These are phyloP conservation scores for Aeoliscus strigatus DNA, from an alignment of 2,797 vertebrate genomes.

Conservation along the genomic window DNA sequence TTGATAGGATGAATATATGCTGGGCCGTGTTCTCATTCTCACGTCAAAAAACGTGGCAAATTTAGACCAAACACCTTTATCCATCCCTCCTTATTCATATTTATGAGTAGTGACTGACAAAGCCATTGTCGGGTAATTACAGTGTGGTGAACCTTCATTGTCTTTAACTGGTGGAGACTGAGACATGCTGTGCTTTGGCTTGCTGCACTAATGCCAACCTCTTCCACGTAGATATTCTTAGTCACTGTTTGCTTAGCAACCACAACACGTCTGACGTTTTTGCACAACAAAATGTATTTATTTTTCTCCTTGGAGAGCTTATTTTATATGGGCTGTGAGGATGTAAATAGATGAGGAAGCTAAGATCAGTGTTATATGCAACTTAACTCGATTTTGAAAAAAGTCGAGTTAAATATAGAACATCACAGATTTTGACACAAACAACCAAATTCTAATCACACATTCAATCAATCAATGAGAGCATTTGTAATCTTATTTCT, in stretches of 20 bases:
- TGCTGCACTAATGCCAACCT: constrained; percentile 72
- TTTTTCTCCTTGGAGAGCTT: constrained; percentile 29
- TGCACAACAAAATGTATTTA: constrained; percentile 58
- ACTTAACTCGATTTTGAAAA: too few relatives aligned
- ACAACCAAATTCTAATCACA: constrained; percentile 10
- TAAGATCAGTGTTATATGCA: background rate
- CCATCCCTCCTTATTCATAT: constrained; percentile 74
- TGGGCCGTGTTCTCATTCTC: constrained; percentile 64
- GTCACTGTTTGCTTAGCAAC: constrained; percentile 78
- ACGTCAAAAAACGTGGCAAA: constrained; percentile 68
- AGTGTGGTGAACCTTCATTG: constrained; percentile 76
- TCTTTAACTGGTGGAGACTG: constrained; percentile 77
- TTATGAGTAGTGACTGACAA: constrained; percentile 75
- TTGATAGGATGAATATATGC: constrained; percentile 71
- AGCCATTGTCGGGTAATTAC: constrained; percentile 79
- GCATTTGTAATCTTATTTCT: too few relatives aligned
- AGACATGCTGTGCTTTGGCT: constrained; percentile 73
- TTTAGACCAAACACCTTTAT: constrained; percentile 73
- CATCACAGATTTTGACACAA: constrained; percentile 3
- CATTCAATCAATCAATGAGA: constrained; percentile 4
- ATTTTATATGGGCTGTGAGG: constrained; percentile 53
- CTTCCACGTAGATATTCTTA: constrained; percentile 78
- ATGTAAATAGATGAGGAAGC: constrained; percentile 10
- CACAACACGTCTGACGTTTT: constrained; percentile 75
- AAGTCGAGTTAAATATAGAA: too few relatives aligned